Evolutionary conservation across 2,888 invertebrate species (phyloP), one percentile per base, ranked within the genome.

Genomic region (Nowickia ferox): DNA sequence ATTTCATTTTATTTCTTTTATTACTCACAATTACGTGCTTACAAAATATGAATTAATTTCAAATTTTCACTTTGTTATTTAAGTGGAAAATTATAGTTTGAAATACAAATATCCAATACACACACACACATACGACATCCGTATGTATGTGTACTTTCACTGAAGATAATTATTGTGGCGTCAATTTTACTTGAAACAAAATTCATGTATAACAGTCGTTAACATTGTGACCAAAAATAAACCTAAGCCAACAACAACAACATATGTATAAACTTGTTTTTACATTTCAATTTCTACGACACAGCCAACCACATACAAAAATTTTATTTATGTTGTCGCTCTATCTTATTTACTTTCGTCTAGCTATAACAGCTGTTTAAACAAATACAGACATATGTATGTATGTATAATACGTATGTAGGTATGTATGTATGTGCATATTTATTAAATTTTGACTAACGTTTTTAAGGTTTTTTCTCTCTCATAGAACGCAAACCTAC

Each of bases 1-100:
- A 2, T 46, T 68, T 6, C 17, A 44, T n/a, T 48, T 17, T 38
- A 13, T 19, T 38, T 17, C 17, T 13, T 0, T 48, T 46, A 15
- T 59, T 59, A 48, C 6, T 30, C 30, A 48, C 63, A 61, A 78
- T 86, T 71, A 83, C 77, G 75, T 87, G 84, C 72, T 84, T 76
- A 80, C 81, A 84, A 81, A 78, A 77, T 86, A 85, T 63, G 80
- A 78, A 71, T 79, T 78, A 55, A 79, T 75, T 87, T 87, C 81
- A 87, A 87, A 87, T 87, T 87, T 85, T 87, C 88, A 87, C 87
- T 87, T 87, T 88, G 86, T 88, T 88, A 78, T 78, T 86, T 88
- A 87, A 88, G 85, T 87, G 87, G 86, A 88, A 87, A 88, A 88
- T 88, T 88, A 83, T 77, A 79, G 71, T 81, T 59, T 72, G 75